Evolutionary conservation across 92 coral and sea anemone genomes (phyloP).

Genomic region (Bergia puertoricense): DNA sequence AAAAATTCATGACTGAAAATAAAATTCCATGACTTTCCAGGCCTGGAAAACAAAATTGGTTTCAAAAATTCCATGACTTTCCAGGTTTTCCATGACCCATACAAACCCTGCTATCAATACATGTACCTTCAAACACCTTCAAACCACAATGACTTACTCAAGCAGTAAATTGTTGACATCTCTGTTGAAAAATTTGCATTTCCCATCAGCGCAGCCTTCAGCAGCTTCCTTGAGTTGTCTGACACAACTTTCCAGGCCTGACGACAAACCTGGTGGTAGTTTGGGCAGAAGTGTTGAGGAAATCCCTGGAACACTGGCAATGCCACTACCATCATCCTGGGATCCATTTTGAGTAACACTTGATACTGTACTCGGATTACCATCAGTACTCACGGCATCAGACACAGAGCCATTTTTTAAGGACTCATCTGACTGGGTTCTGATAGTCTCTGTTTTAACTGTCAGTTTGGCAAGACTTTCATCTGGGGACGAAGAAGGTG

Average conservation of each 20-base stretch:
- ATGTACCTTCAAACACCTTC: not conserved
- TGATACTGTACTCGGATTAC: constrained; percentile 6
- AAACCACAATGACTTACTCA: constrained; percentile 66
- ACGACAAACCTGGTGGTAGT: constrained; percentile 82
- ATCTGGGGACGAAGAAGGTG: constrained; percentile 39
- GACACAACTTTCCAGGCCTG: constrained; percentile 74
- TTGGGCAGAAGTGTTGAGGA: constrained; percentile 49
- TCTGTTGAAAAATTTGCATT: constrained; percentile 93
- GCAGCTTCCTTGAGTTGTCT: constrained; percentile 88
- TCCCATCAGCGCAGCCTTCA: constrained; percentile 82
- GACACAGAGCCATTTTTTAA: not conserved
- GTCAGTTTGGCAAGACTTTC: constrained; percentile 24
- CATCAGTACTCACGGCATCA: constrained; percentile 4
- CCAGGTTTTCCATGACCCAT: too few species aligned
- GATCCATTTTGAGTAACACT: constrained; percentile 61
- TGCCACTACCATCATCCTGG: constrained; percentile 16
- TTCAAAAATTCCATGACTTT: too few species aligned
- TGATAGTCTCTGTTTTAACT: constrained; percentile 29
- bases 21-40: too few species aligned
- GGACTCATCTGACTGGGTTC: not conserved
- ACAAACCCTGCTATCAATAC: too few species aligned
- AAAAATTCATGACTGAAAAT: too few species aligned
- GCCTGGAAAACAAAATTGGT: too few species aligned
- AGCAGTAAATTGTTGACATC: constrained; percentile 94
- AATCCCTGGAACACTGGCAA: constrained; percentile 17